Percentiles rank a stretch among this genome's conserved stretches.
phyloP scores from a whole-genome alignment of 2,797 vertebrate genomes.

The Sphenodon punctatus region DNA sequence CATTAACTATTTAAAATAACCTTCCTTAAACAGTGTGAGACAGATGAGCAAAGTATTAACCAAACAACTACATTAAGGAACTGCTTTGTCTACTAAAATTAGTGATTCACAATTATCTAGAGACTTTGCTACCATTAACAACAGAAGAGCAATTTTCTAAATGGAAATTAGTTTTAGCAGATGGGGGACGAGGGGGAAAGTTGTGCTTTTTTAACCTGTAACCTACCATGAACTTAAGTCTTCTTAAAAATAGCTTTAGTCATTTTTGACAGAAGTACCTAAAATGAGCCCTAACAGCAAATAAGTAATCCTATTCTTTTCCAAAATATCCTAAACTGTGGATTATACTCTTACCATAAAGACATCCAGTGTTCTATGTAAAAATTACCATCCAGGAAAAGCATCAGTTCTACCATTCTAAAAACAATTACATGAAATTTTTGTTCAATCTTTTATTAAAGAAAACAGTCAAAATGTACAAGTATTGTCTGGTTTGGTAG shows the following conservation, averaged over 20 bases:
- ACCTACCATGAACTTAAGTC: conserved; percentile 65
- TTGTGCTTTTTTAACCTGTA: conserved; percentile 59
- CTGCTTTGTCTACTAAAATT: conserved; percentile 58
- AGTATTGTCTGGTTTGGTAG: conserved; percentile 66
- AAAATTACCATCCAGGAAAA: not conserved
- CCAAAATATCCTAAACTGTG: conserved; percentile 63
- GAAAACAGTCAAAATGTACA: conserved; percentile 72
- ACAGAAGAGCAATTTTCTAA: conserved; percentile 38
- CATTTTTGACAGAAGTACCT: conserved; percentile 69
- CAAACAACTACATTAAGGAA: conserved; percentile 56
- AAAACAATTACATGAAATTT: no score
- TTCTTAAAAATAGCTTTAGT: conserved; percentile 67
- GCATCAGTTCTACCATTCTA: no score
- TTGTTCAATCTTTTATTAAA: conserved; percentile 74
- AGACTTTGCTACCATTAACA: conserved; percentile 45
- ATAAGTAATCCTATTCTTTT: conserved; percentile 63
- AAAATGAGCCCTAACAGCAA: conserved; percentile 66
- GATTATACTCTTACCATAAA: conserved; percentile 62
- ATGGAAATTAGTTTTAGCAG: conserved; percentile 56
- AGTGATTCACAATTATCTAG: conserved; percentile 33
- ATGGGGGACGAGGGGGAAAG: conserved; percentile 46
- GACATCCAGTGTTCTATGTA: conserved; percentile 76
- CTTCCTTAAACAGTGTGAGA: not conserved
- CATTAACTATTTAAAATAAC: conserved; percentile 50
- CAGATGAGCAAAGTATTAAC: conserved; percentile 32